phyloP scores from a whole-genome alignment of 2,888 invertebrate genomes.

The Ptychoptera albimana region DNA sequence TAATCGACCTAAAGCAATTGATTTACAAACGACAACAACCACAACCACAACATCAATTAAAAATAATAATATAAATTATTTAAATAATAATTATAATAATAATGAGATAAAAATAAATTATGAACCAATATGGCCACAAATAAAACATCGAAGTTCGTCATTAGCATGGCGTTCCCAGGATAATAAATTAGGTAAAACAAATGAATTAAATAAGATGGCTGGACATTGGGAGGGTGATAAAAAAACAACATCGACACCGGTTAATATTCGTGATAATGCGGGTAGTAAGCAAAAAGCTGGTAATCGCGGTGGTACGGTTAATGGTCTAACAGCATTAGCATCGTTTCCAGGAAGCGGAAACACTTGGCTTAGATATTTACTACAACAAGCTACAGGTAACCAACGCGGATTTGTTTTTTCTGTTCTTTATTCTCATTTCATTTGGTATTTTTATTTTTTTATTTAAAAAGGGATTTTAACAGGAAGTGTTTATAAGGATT shows the following conservation, averaged over 20 bases:
- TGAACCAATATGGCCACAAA: neutral
- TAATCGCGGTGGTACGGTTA: neutral
- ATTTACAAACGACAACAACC: neutral
- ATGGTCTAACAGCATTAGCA: slow-evolving; percentile 39
- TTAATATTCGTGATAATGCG: no score
- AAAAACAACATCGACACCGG: neutral
- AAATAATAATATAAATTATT: neutral
- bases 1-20: neutral
- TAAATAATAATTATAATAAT: neutral
- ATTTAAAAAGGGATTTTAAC: slow-evolving; percentile 46
- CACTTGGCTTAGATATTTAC: slow-evolving; percentile 63
- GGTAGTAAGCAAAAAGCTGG: neutral
- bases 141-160: neutral
- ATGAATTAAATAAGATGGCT: no score
- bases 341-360: slow-evolving; percentile 77
- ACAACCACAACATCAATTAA: neutral
- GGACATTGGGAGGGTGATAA: neutral
- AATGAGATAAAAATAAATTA: neutral
- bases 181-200: no score
- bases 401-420: neutral
- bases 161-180: neutral
- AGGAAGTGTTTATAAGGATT: slow-evolving; percentile 70
- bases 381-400: slow-evolving; percentile 61
- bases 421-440: neutral
- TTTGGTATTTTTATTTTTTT: neutral